Conservation (phyloP, 2,797 vertebrate genomes). For the Pangasius macronema region DNA sequence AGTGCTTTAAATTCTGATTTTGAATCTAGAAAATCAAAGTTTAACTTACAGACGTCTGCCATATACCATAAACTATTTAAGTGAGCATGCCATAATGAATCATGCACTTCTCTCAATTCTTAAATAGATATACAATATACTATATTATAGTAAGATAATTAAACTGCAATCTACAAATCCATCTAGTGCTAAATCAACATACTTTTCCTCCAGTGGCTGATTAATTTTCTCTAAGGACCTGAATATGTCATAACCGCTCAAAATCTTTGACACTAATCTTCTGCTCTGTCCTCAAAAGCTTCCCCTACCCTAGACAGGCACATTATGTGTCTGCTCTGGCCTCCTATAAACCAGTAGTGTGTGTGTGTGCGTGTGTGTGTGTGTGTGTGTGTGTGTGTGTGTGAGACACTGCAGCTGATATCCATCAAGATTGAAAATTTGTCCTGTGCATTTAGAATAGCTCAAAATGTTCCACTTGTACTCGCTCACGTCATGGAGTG, state of each 20-base stretch:
- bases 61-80: background rate
- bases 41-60: background rate
- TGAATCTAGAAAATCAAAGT: background rate
- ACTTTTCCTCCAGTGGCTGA: background rate
- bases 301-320: background rate
- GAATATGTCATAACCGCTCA: background rate
- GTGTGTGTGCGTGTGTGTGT: conserved; percentile 8
- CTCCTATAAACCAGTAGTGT: background rate
- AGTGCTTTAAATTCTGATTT: background rate
- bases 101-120: background rate
- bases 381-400: background rate
- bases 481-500: conserved; percentile 11
- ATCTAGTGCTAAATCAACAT: background rate
- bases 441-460: conserved; percentile 21
- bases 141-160: too few relatives aligned
- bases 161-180: background rate
- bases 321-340: background rate
- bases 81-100: background rate
- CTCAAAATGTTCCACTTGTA: conserved; percentile 17
- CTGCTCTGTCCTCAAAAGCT: background rate
- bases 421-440: conserved; percentile 36
- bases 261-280: background rate
- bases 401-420: conserved; percentile 1
- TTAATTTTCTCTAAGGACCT: background rate
- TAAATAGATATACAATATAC: background rate